These are phyloP conservation scores for Fistularia tabacaria DNA, from an alignment of 2,797 vertebrate species.

Conservation along the genomic window DNA sequence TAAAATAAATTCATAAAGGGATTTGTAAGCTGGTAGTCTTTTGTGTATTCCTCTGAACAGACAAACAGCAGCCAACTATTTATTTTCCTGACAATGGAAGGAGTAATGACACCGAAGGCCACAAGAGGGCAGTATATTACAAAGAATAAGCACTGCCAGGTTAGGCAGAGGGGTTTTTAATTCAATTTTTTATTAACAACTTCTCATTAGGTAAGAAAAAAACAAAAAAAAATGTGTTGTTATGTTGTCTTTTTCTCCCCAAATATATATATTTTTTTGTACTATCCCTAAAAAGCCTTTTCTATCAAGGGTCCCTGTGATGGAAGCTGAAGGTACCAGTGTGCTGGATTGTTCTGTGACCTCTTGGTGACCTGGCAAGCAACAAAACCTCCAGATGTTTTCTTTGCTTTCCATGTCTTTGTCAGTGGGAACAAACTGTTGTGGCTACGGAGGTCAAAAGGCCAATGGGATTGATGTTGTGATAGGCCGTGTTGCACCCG, in stretches of 20 bases:
- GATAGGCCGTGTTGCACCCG: slow-evolving; percentile 47
- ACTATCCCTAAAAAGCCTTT: neutral
- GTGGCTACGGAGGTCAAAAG: slow-evolving; percentile 51
- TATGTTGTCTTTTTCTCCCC: no score
- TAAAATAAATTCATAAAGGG: no score
- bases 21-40: no score
- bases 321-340: neutral
- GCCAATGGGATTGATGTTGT: slow-evolving; percentile 44
- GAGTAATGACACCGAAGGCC: slow-evolving; percentile 18
- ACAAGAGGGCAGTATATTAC: slow-evolving; percentile 66
- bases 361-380: slow-evolving; percentile 28
- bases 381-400: slow-evolving; percentile 20
- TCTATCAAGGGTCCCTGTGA: neutral
- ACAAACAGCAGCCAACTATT: no score
- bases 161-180: neutral
- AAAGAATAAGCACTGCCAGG: slow-evolving; percentile 12
- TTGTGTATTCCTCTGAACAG: no score
- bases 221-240: no score
- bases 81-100: neutral
- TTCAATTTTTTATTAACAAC: neutral
- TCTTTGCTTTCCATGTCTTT: slow-evolving; percentile 13
- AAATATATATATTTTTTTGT: neutral
- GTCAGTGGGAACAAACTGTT: slow-evolving; percentile 32
- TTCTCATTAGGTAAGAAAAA: neutral
- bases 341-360: slow-evolving; percentile 16